A percentile compares a stretch with the other conserved stretches of the same genome.
Conservation (phyloP, 2,888 invertebrate species). For the Sphaerophoria rueppellii region DNA sequence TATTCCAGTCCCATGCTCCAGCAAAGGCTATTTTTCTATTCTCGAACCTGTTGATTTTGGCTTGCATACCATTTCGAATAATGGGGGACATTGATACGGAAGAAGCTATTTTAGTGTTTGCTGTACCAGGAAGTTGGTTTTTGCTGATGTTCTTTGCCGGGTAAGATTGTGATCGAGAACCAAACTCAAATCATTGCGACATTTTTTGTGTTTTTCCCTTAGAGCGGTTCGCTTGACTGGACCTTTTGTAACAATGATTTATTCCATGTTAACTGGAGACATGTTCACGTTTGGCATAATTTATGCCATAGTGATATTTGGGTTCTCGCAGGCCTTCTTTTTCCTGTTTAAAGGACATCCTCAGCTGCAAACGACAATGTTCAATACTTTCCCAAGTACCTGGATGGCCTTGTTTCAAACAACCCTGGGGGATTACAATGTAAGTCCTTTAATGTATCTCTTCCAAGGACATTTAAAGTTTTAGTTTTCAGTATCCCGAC, state of each 20-base stretch:
- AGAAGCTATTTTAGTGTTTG: conserved; percentile 94
- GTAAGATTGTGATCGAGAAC: conserved; percentile 83
- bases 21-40: conserved; percentile 96
- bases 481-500: conserved; percentile 91
- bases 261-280: conserved; percentile 99
- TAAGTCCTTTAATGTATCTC: conserved; percentile 80
- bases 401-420: conserved; percentile 99
- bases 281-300: conserved; percentile 99
- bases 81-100: conserved; percentile 90
- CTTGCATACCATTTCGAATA: conserved; percentile 94
- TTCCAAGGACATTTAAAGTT: background rate
- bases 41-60: conserved; percentile 94
- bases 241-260: conserved; percentile 99
- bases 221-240: conserved; percentile 97
- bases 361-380: conserved; percentile 90
- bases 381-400: conserved; percentile 93
- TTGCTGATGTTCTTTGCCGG: conserved; percentile 99
- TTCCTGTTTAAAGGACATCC: conserved; percentile 97
- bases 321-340: conserved; percentile 97
- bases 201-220: conserved; percentile 72
- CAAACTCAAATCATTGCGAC: background rate
- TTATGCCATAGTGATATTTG: conserved; percentile 95
- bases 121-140: conserved; percentile 98
- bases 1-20: conserved; percentile 93
- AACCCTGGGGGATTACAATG: conserved; percentile 98